Conservation (phyloP, 2,888 invertebrate species). For the Hemaris fuciformis region DNA sequence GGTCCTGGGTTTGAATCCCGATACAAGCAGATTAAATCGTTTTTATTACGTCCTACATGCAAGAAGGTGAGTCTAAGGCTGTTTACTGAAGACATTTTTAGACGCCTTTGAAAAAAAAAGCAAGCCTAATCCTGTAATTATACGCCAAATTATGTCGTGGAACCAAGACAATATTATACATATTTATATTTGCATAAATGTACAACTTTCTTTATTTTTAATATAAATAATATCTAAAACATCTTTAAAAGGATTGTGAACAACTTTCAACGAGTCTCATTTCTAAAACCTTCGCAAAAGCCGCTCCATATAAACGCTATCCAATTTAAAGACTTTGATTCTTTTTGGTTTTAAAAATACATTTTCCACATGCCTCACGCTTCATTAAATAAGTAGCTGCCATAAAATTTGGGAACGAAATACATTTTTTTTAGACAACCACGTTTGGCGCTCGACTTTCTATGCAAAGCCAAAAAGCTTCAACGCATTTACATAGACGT, state of each 20-base stretch:
- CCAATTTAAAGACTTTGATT: not conserved
- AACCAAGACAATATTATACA: too few species aligned
- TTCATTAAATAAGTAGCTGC: slow-evolving; percentile 4
- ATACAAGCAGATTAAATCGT: too few species aligned
- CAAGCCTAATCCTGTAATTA: too few species aligned
- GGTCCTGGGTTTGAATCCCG: too few species aligned
- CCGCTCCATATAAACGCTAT: not conserved
- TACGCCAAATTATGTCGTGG: too few species aligned
- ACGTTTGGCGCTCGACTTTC: slow-evolving; percentile 19
- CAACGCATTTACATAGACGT: slow-evolving; percentile 30
- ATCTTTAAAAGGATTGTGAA: not conserved
- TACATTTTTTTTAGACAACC: slow-evolving; percentile 24
- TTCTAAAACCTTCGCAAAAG: not conserved
- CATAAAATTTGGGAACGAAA: slow-evolving; percentile 12
- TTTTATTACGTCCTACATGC: too few species aligned
- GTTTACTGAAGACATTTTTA: too few species aligned
- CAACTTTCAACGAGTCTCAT: not conserved
- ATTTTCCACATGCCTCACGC: slow-evolving; percentile 3
- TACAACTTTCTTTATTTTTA: not conserved
- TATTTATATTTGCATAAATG: too few species aligned
- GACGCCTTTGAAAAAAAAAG: too few species aligned
- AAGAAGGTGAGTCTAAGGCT: too few species aligned
- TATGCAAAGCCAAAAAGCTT: slow-evolving; percentile 21
- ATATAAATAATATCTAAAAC: not conserved
- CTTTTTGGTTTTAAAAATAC: not conserved